phyloP scores from a whole-genome alignment of 2,888 invertebrate species.

The Tetragonula carbonaria region DNA sequence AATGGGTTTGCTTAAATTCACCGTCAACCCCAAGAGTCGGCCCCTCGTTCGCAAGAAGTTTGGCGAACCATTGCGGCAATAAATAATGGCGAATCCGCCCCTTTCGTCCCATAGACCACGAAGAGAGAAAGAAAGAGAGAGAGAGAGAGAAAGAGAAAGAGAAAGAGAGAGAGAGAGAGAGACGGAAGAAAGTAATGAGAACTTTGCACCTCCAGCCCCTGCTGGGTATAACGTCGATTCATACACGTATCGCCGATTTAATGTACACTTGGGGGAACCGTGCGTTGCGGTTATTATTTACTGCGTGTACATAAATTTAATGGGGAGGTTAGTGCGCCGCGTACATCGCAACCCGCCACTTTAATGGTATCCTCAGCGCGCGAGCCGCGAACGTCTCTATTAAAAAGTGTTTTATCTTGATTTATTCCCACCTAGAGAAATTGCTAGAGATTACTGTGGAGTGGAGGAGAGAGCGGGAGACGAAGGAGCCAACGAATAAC shows the following conservation, averaged over 20 bases:
- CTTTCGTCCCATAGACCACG: slow-evolving; percentile 58
- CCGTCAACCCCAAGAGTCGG: slow-evolving; percentile 69
- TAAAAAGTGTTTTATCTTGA: slow-evolving; percentile 59
- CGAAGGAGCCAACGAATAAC: slow-evolving; percentile 10
- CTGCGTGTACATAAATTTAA: slow-evolving; percentile 70
- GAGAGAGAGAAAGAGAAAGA: neutral
- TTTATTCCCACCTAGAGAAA: slow-evolving; percentile 52
- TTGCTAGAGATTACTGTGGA: slow-evolving; percentile 26
- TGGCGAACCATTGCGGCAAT: slow-evolving; percentile 74
- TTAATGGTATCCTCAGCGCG: slow-evolving; percentile 43
- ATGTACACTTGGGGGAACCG: slow-evolving; percentile 67
- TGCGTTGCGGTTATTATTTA: slow-evolving; percentile 69
- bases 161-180: neutral
- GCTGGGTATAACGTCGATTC: slow-evolving; percentile 69
- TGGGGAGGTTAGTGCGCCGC: slow-evolving; percentile 12
- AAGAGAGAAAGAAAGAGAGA: neutral
- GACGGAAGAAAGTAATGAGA: slow-evolving; percentile 73
- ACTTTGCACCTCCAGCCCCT: slow-evolving; percentile 68
- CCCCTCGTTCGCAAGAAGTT: slow-evolving; percentile 68
- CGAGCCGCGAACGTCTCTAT: slow-evolving; percentile 59
- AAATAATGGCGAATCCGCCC: slow-evolving; percentile 75
- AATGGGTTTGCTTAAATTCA: slow-evolving; percentile 73
- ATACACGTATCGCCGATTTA: slow-evolving; percentile 73
- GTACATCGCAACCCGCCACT: slow-evolving; percentile 16
- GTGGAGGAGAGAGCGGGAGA: neutral